A percentile compares a stretch with the other conserved stretches of the same genome.
These are phyloP conservation scores for Caprella mutica DNA, from an alignment of 2,888 invertebrate species.

Conservation along the genomic window DNA sequence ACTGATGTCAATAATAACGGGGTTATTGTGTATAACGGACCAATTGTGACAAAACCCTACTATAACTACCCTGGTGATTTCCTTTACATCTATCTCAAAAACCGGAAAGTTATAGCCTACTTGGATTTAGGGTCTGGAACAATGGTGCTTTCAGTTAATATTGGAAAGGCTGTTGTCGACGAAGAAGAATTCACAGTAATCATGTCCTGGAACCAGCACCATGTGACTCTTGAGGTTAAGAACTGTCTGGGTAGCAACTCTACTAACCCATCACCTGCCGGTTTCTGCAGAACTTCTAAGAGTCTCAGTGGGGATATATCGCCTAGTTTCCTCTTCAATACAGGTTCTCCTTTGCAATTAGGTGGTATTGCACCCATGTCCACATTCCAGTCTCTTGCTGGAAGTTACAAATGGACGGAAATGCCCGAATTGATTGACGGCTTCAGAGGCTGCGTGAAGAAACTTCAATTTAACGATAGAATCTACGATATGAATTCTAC, in stretches of 20 bases:
- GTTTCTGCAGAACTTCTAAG: constrained; percentile 16
- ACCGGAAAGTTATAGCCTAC: constrained; percentile 22
- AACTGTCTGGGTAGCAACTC: constrained; percentile 26
- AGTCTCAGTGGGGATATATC: constrained; percentile 6
- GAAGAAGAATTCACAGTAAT: constrained; percentile 10
- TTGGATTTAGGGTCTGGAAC: constrained; percentile 26
- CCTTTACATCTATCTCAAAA: constrained; percentile 18
- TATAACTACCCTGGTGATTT: constrained; percentile 22
- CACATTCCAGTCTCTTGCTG: constrained; percentile 13
- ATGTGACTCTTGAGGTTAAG: constrained; percentile 11
- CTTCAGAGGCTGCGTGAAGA: constrained; percentile 27
- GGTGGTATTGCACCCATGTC: constrained; percentile 20
- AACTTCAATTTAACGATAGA: constrained; percentile 20
- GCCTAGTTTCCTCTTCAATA: constrained; percentile 23
- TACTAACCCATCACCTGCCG: constrained; percentile 2
- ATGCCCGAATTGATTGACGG: constrained; percentile 9
- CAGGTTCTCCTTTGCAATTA: constrained; percentile 25
- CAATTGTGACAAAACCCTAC: constrained; percentile 21
- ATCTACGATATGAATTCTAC: constrained; percentile 30
- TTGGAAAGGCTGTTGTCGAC: background rate
- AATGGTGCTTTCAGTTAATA: constrained; percentile 16
- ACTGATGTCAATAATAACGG: constrained; percentile 15
- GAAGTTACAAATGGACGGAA: constrained; percentile 21
- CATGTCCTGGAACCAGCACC: constrained; percentile 17
- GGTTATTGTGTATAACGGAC: constrained; percentile 22